Base-by-base conservation (phyloP, 2,113 vertebrate genomes). In the Eclectus roratus region DNA sequence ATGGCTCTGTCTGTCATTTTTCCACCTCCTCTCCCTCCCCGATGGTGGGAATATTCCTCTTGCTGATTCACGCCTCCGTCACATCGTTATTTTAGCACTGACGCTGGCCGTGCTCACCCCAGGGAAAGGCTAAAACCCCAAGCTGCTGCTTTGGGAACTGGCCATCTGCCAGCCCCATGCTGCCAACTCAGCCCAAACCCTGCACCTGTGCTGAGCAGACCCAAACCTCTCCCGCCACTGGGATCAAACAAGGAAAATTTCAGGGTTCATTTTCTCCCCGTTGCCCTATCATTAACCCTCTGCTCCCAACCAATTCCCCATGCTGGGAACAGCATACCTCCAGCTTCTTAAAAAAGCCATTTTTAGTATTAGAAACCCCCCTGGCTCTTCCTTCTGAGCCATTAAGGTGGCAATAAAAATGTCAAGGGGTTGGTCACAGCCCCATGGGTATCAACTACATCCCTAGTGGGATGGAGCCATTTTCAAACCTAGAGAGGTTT, bases 31-130 rank as follows among this genome's bases (percentile, higher is more conserved):
- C 27, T 91, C 83, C 53, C 29, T 91, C 21, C 44, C 43, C 1
- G 2, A 37, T 13, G 17, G 39, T 89, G 84, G 84, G 84, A 94
- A 96, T 95, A 95, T 96, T 96, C 91, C 91, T 94, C 43, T 89
- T 91, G 91, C 91, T 96, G 91, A 91, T 91, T 96, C 93, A 92
- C 20, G 2, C 84, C 69, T 92, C 68, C 1, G 1, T 61, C 11
- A 5, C 10, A 2, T 92, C 73, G 43, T 41, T 81, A 50, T 79
- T 66, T 66, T 69, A 91, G 78, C 4, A 0, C 85, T 90, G 94
- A 71, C 1, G 43, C 70, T 63, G 86, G 39, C 82, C 63, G 25
- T 1, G 2, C 66, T 95, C 49, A 39, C 74, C 85, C 79, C 85
- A 44, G 88, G 90, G 85, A 76, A 84, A 93, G 79, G 85, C 85